Evolutionary conservation across 30 jellyfish, hydroid and myxozoan genomes (phyloP).

Genomic region (Mastigias papua): DNA sequence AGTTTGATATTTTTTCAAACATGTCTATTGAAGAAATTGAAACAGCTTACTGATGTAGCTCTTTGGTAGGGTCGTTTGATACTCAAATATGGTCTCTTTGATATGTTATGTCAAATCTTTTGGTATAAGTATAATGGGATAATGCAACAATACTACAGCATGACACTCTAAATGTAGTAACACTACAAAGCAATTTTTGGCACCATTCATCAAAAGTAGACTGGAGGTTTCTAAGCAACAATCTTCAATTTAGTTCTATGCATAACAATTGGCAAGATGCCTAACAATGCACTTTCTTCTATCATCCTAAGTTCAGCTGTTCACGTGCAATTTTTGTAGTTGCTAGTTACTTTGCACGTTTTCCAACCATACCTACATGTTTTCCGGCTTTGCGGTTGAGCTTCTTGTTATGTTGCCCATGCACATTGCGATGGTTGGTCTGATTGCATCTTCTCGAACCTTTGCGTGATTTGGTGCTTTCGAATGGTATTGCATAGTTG

Average conservation of each 20-base stretch:
- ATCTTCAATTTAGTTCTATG: neutral
- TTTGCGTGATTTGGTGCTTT: conserved; percentile 46
- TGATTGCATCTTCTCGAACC: conserved; percentile 70
- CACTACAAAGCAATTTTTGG: too few species aligned
- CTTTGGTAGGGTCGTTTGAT: too few species aligned
- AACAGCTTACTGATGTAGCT: neutral
- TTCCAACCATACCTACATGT: conserved; percentile 93
- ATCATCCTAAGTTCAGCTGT: conserved; percentile 1
- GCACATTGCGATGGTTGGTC: conserved; percentile 44
- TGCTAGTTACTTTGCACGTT: conserved; percentile 67
- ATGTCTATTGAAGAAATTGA: neutral
- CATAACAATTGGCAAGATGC: neutral
- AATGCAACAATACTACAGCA: too few species aligned
- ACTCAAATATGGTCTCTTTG: too few species aligned
- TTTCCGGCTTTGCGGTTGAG: conserved; percentile 79
- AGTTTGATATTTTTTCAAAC: neutral
- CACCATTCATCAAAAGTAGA: neutral
- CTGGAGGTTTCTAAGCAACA: neutral
- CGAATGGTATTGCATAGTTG: conserved; percentile 52
- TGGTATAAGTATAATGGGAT: too few species aligned
- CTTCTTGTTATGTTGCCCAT: conserved; percentile 72
- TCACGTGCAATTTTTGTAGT: neutral
- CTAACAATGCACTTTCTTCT: neutral
- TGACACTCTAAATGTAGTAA: too few species aligned
- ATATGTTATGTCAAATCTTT: too few species aligned